These are phyloP conservation scores for Catostylus mosaicus DNA, from an alignment of 30 jellyfish, hydroid and myxozoan genomes.

Conservation along the genomic window DNA sequence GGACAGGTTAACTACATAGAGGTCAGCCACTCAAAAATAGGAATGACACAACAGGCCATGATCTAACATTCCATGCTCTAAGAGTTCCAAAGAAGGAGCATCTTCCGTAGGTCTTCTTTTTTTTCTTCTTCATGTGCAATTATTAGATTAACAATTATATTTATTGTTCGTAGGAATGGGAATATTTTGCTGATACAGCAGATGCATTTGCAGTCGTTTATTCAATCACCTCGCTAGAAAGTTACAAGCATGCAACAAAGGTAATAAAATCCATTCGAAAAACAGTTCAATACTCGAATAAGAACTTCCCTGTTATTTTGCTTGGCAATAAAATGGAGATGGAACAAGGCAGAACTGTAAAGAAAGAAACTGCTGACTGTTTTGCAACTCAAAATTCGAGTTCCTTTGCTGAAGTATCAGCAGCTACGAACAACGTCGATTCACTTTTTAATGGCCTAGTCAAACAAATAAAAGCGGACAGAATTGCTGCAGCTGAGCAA, in stretches of 20 bases:
- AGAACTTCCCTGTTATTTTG: constrained; percentile 64
- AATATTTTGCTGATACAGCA: constrained; percentile 73
- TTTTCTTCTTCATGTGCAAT: no score
- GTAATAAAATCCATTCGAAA: constrained; percentile 63
- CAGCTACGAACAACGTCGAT: constrained; percentile 74
- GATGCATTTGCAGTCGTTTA: constrained; percentile 85
- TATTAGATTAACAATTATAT: no score
- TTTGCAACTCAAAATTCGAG: constrained; percentile 68
- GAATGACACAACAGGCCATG: no score
- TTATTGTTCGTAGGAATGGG: constrained; percentile 68
- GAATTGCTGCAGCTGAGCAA: constrained; percentile 17
- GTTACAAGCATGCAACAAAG: constrained; percentile 55
- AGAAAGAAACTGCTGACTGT: constrained; percentile 41
- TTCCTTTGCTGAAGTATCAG: constrained; percentile 70
- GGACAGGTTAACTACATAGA: no score
- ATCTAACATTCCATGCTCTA: no score
- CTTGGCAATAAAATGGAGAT: constrained; percentile 81
- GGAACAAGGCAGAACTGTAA: constrained; percentile 74
- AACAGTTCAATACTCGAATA: constrained; percentile 22
- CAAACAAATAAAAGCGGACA: constrained; percentile 33
- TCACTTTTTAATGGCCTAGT: constrained; percentile 34
- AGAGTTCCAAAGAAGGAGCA: no score
- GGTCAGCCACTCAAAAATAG: no score
- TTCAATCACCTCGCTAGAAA: constrained; percentile 68
- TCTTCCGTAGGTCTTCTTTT: no score